Conservation (phyloP, 2,888 invertebrate species). For the Cephus pygmeus region DNA sequence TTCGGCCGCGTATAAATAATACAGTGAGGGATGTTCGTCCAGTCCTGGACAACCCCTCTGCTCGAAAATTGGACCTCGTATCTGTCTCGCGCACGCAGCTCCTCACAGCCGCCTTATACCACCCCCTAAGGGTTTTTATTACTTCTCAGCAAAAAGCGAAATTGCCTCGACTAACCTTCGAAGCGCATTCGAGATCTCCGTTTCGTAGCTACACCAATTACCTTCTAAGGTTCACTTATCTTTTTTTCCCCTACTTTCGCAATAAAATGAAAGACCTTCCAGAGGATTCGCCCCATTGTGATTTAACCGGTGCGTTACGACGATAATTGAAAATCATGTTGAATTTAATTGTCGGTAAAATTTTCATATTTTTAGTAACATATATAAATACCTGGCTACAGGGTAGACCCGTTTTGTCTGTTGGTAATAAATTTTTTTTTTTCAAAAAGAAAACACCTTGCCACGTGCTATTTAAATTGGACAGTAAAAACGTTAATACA, state of each 20-base stretch:
- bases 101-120: slow-evolving; percentile 54
- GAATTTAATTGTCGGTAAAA: background rate
- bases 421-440: too few relatives aligned
- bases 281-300: background rate
- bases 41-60: slow-evolving; percentile 40
- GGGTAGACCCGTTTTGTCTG: background rate
- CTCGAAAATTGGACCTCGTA: slow-evolving; percentile 65
- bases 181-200: slow-evolving; percentile 37
- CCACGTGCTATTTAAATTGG: background rate
- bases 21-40: slow-evolving; percentile 56
- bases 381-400: background rate
- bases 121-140: slow-evolving; percentile 41
- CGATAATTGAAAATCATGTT: background rate
- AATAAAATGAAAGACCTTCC: background rate
- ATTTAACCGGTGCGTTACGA: background rate
- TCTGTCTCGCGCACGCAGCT: slow-evolving; percentile 56
- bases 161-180: slow-evolving; percentile 36
- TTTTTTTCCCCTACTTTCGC: slow-evolving; percentile 14
- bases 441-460: background rate
- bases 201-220: slow-evolving; percentile 38
- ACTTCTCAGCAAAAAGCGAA: slow-evolving; percentile 37
- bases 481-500: background rate
- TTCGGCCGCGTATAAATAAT: slow-evolving; percentile 62
- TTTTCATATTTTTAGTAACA: background rate
- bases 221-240: slow-evolving; percentile 27